Evolutionary conservation across 2,797 vertebrate genomes (phyloP).

Genomic region (Peromyscus nudipes): DNA sequence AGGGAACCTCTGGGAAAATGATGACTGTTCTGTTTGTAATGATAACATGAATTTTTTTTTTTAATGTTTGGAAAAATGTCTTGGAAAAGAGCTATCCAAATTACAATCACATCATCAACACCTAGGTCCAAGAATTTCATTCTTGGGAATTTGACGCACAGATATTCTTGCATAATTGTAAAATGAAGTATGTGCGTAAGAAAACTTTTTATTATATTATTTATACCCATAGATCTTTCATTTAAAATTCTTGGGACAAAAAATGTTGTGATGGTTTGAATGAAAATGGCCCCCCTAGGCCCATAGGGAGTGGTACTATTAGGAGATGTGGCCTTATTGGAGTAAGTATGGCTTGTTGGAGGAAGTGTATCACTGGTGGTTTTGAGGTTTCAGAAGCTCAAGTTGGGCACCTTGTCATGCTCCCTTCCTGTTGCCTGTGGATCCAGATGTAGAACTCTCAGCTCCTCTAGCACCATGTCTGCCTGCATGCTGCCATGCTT

Average conservation of each 20-base stretch:
- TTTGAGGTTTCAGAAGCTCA: too few species aligned
- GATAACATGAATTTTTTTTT: neutral
- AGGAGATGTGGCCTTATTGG: too few species aligned
- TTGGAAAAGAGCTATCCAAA: slow-evolving; percentile 22
- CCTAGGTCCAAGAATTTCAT: neutral
- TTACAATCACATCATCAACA: neutral
- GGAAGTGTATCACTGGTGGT: too few species aligned
- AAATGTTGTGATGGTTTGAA: neutral
- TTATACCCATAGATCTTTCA: neutral
- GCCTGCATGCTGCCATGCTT: too few species aligned
- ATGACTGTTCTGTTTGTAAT: neutral
- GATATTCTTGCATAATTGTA: neutral
- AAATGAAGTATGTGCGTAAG: neutral
- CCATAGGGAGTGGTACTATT: too few species aligned
- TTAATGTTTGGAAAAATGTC: neutral
- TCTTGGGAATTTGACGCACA: neutral
- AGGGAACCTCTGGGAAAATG: neutral
- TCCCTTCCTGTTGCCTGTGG: too few species aligned
- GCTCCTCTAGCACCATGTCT: too few species aligned
- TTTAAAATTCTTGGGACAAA: neutral
- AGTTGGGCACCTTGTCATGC: too few species aligned
- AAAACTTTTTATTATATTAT: neutral
- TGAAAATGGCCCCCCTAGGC: too few species aligned
- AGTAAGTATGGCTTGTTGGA: too few species aligned
- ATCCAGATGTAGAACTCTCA: too few species aligned